phyloP scores from a whole-genome alignment of 1,140 invertebrate genomes.

The Nasonia vitripennis region DNA sequence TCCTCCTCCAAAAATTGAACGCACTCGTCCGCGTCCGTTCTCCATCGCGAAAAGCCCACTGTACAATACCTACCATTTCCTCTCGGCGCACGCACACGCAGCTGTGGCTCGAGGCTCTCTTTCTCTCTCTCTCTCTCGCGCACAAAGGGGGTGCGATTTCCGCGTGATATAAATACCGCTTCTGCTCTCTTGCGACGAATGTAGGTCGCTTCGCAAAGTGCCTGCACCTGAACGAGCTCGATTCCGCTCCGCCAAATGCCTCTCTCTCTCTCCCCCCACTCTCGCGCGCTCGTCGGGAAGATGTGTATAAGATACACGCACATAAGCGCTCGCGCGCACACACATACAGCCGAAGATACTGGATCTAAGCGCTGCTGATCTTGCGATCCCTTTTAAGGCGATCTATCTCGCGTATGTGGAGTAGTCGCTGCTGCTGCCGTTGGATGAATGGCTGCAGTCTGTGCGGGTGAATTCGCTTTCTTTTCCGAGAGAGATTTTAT shows the following conservation, averaged over 20 bases:
- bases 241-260: conserved; percentile 12
- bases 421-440: too few species aligned
- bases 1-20: too few species aligned
- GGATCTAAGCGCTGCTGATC: conserved; percentile 2
- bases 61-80: too few species aligned
- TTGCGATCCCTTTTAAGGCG: neutral
- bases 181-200: conserved; percentile 31
- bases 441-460: neutral
- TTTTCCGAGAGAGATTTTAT: neutral
- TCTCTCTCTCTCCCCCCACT: conserved; percentile 3
- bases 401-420: neutral
- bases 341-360: neutral
- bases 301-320: neutral
- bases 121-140: neutral
- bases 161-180: conserved; percentile 47
- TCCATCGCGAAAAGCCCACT: too few species aligned
- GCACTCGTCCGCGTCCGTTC: too few species aligned
- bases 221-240: conserved; percentile 33
- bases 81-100: neutral
- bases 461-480: neutral
- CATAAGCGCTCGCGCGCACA: neutral
- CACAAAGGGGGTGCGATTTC: conserved; percentile 30
- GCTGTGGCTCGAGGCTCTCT: neutral
- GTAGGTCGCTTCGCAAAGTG: conserved; percentile 28
- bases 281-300: neutral